These are phyloP conservation scores for Cephus sareptanus DNA, from an alignment of 2,888 invertebrate species.

Conservation along the genomic window DNA sequence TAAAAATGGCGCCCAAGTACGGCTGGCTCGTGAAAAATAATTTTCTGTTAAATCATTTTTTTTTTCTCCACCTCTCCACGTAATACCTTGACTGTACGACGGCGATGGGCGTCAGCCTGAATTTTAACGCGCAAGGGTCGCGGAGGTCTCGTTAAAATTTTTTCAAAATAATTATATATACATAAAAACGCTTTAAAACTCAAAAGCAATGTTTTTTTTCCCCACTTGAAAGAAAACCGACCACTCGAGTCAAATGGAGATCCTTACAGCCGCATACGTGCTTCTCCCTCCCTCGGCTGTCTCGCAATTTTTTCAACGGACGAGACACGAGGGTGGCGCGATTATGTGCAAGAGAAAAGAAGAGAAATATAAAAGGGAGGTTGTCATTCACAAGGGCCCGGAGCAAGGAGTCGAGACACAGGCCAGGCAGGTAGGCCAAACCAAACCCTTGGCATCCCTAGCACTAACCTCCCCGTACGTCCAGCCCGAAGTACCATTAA, in stretches of 20 bases:
- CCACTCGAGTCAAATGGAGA: background rate
- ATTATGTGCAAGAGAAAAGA: background rate
- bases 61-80: background rate
- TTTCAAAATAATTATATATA: too few species aligned
- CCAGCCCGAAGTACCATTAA: background rate
- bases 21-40: background rate
- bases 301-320: background rate
- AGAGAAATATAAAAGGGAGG: background rate
- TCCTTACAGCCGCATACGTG: background rate
- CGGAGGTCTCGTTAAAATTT: background rate
- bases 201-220: too few species aligned
- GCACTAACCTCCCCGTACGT: background rate
- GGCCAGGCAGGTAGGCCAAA: background rate
- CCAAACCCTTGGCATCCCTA: background rate
- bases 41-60: background rate
- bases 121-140: background rate
- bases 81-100: background rate
- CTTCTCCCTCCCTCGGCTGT: background rate
- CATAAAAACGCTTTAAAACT: too few species aligned
- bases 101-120: background rate
- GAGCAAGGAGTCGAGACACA: background rate
- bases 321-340: background rate
- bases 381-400: background rate
- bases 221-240: background rate
- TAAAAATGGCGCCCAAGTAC: background rate